Percentiles rank a stretch among this genome's conserved stretches.
Conservation (phyloP, 2,888 invertebrate genomes). For the Baronia brevicornis region DNA sequence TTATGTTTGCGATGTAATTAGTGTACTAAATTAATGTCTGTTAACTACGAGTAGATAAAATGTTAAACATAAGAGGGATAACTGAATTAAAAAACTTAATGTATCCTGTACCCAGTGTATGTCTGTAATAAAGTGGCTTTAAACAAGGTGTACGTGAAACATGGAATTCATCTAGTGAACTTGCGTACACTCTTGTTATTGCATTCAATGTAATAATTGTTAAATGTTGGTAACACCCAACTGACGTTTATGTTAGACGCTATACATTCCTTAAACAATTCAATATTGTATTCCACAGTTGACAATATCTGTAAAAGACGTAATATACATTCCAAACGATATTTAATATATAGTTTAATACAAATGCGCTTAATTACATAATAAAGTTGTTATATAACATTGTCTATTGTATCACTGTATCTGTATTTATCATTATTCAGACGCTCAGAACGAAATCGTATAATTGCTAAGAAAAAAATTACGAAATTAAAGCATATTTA, state of each 20-base stretch:
- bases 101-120: conserved; percentile 35
- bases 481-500: conserved; percentile 75
- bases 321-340: conserved; percentile 61
- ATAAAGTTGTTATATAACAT: conserved; percentile 54
- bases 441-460: conserved; percentile 70
- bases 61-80: conserved; percentile 50
- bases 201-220: conserved; percentile 21
- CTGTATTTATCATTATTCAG: conserved; percentile 64
- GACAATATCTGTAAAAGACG: conserved; percentile 41
- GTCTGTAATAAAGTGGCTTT: conserved; percentile 11
- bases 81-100: conserved; percentile 34
- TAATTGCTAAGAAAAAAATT: conserved; percentile 74
- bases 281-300: conserved; percentile 32
- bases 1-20: conserved; percentile 60
- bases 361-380: conserved; percentile 64
- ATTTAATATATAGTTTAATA: conserved; percentile 44
- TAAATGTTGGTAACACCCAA: conserved; percentile 30
- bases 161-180: conserved; percentile 6
- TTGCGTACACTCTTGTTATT: conserved; percentile 3
- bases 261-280: conserved; percentile 42
- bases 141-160: conserved; percentile 2
- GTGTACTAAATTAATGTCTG: conserved; percentile 59
- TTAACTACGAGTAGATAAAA: conserved; percentile 59
- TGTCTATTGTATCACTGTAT: conserved; percentile 58
- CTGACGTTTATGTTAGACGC: conserved; percentile 30